Conservation (phyloP, 35 echinoderm and acorn worm genomes). For the Hemicentrotus pulcherrimus region DNA sequence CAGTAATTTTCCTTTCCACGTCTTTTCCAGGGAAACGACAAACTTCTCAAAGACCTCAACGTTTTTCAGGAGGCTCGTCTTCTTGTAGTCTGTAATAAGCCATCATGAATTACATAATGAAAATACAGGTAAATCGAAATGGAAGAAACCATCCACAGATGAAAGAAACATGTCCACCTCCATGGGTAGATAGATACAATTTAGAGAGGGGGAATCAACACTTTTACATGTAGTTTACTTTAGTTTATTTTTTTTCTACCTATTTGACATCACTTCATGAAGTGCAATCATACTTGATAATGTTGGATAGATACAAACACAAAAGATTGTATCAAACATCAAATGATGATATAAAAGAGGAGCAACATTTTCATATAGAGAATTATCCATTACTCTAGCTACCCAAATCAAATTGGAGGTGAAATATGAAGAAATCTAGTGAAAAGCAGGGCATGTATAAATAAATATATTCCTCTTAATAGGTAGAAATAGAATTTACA, state of each 20-base stretch:
- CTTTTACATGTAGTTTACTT: neutral
- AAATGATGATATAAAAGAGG: no score
- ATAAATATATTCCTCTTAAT: no score
- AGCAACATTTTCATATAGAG: no score
- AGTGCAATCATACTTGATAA: no score
- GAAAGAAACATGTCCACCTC: neutral
- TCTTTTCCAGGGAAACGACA: slow-evolving; percentile 75
- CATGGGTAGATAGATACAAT: neutral
- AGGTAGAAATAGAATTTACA: no score
- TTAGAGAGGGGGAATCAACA: neutral
- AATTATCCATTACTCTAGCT: no score
- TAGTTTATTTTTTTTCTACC: neutral
- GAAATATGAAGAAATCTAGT: no score
- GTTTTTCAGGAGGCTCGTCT: slow-evolving; percentile 76
- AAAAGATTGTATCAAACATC: no score
- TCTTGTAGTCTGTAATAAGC: slow-evolving; percentile 82
- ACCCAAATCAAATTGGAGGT: no score
- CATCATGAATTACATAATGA: neutral
- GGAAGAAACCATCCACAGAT: neutral
- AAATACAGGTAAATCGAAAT: neutral
- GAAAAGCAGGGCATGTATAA: no score
- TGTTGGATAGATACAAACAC: no score
- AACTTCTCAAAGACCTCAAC: slow-evolving; percentile 91
- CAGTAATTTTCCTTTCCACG: slow-evolving; percentile 79
- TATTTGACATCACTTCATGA: neutral